These are phyloP conservation scores for Scaptomyza graminum DNA, from an alignment of 1,140 invertebrate genomes.

Conservation along the genomic window DNA sequence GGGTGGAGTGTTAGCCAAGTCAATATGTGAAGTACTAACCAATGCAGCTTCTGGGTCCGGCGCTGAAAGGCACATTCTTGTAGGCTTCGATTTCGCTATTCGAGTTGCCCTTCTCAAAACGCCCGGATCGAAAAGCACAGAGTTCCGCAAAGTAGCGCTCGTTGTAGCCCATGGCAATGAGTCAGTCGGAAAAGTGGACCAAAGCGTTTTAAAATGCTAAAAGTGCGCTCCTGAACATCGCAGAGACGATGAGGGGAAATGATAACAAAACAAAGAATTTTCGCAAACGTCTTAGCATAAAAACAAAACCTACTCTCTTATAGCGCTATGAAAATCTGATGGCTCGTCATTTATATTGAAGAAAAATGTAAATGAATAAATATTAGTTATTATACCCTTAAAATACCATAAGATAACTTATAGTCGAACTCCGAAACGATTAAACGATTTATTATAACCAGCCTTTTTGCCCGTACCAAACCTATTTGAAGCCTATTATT, in stretches of 20 bases:
- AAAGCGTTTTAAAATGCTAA: constrained; percentile 78
- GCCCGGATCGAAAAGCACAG: constrained; percentile 89
- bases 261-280: no score
- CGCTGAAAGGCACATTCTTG: constrained; percentile 86
- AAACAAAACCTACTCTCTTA: constrained; percentile 61
- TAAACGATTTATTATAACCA: background rate
- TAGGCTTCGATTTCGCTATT: constrained; percentile 73
- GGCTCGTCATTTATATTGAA: constrained; percentile 58
- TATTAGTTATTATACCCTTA: no score
- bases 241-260: constrained; percentile 50
- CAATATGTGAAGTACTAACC: constrained; percentile 42
- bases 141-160: constrained; percentile 89
- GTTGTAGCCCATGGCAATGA: constrained; percentile 80
- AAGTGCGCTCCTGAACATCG: constrained; percentile 74
- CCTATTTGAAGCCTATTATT: background rate
- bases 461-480: background rate
- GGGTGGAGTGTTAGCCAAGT: background rate
- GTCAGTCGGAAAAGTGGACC: constrained; percentile 73
- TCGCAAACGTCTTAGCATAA: no score
- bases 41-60: constrained; percentile 73
- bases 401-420: background rate
- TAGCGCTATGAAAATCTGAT: constrained; percentile 69
- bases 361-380: background rate
- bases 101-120: constrained; percentile 85
- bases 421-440: background rate